phyloP scores from a whole-genome alignment of 2,888 invertebrate genomes.

The Callyntrura sp. region DNA sequence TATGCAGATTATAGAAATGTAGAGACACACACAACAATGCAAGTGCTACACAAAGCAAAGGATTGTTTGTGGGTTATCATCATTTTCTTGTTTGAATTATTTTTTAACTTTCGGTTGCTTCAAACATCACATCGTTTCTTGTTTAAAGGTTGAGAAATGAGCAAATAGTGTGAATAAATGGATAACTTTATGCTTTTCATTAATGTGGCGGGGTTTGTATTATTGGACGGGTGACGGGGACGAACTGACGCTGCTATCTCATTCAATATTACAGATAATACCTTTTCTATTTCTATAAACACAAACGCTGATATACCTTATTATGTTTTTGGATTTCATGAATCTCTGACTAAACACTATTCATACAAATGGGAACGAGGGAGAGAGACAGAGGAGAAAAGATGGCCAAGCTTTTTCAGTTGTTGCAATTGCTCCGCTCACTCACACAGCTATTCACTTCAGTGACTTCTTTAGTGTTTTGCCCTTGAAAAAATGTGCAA shows the following conservation, averaged over 20 bases:
- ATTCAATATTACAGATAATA: constrained; percentile 19
- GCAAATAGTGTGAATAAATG: neutral
- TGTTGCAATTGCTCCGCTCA: constrained; percentile 48
- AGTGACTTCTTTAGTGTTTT: constrained; percentile 78
- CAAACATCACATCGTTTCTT: constrained; percentile 29
- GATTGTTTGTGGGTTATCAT: neutral
- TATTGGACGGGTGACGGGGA: too few species aligned
- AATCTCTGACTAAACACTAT: constrained; percentile 34
- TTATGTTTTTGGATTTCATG: constrained; percentile 26
- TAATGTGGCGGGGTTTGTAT: neutral
- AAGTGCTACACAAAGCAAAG: neutral
- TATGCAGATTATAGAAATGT: constrained; percentile 22
- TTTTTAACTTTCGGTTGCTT: neutral
- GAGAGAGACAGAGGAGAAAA: neutral
- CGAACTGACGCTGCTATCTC: constrained; percentile 34
- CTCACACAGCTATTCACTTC: constrained; percentile 63
- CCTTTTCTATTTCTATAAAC: constrained; percentile 1
- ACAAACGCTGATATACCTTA: constrained; percentile 51
- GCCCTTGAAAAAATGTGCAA: constrained; percentile 77
- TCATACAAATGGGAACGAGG: neutral
- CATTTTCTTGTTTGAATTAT: constrained; percentile 17
- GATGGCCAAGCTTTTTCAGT: constrained; percentile 44
- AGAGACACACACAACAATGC: neutral
- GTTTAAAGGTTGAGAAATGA: constrained; percentile 44
- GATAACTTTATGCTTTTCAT: neutral